These are phyloP conservation scores for Drosophila sordidula DNA, from an alignment of 2,888 invertebrate species.

Conservation along the genomic window DNA sequence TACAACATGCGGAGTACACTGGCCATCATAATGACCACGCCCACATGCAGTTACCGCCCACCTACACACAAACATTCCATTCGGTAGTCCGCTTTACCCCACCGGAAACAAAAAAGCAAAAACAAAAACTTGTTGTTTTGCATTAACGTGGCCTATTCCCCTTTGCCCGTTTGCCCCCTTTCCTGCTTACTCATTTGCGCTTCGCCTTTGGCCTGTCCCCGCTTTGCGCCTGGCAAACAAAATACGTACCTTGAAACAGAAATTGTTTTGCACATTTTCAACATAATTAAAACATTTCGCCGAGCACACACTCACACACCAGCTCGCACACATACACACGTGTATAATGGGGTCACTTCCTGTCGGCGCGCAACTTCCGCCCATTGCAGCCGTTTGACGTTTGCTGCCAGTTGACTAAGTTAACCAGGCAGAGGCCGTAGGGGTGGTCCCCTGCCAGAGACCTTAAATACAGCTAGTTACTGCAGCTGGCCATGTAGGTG, in stretches of 20 bases:
- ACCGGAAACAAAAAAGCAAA: slow-evolving; percentile 46
- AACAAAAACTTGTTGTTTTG: slow-evolving; percentile 52
- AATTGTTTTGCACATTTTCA: slow-evolving; percentile 68
- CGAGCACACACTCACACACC: slow-evolving; percentile 28
- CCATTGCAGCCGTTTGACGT: slow-evolving; percentile 46
- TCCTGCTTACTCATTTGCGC: neutral
- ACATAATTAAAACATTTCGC: slow-evolving; percentile 76
- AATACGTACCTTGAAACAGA: slow-evolving; percentile 45
- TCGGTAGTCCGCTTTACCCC: slow-evolving; percentile 7
- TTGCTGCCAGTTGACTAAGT: slow-evolving; percentile 50
- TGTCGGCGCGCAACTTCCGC: slow-evolving; percentile 70
- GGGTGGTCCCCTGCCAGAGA: neutral
- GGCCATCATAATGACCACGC: slow-evolving; percentile 31
- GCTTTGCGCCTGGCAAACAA: slow-evolving; percentile 14
- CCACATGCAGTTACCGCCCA: slow-evolving; percentile 24
- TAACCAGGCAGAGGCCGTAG: slow-evolving; percentile 24
- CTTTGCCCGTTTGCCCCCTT: neutral
- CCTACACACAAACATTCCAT: slow-evolving; percentile 2
- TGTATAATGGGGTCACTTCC: slow-evolving; percentile 61
- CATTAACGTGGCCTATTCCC: slow-evolving; percentile 34
- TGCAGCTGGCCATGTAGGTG: slow-evolving; percentile 11
- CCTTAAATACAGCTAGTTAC: slow-evolving; percentile 29
- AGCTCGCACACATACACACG: neutral
- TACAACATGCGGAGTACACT: slow-evolving; percentile 23
- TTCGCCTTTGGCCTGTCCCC: neutral